A percentile compares a stretch with the other conserved stretches of the same genome.
Evolutionary conservation across 2,888 invertebrate genomes (phyloP).

Genomic region (Drosophila quasianomalipes): DNA sequence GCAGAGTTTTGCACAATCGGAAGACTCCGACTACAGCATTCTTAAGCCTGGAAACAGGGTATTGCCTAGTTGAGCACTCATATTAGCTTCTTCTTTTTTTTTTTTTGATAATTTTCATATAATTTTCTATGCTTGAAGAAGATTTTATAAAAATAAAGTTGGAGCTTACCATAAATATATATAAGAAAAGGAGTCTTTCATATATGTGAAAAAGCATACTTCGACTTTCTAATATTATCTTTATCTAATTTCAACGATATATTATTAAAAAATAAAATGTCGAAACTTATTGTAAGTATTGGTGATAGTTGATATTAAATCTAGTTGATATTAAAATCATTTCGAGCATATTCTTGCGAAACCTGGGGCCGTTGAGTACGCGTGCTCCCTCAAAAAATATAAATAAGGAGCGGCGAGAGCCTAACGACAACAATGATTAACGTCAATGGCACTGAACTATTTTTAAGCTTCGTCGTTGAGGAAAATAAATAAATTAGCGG

Average conservation of each 20-base stretch:
- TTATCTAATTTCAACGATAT: not conserved
- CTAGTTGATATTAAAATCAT: not conserved
- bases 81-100: not conserved
- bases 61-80: not conserved
- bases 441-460: conserved; percentile 50
- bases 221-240: not conserved
- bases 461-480: conserved; percentile 48
- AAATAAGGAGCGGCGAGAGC: conserved; percentile 1
- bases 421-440: conserved; percentile 13
- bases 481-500: conserved; percentile 71
- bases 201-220: not conserved
- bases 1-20: not conserved
- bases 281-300: not conserved
- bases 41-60: not conserved
- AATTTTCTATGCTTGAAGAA: not conserved
- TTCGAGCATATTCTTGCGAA: not conserved
- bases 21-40: not conserved
- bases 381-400: not conserved
- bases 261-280: not conserved
- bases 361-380: not conserved
- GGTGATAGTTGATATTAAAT: not conserved
- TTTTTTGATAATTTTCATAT: not conserved
- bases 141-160: not conserved
- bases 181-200: too few relatives aligned
- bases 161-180: too few relatives aligned